Evolutionary conservation across 2,113 vertebrate genomes (phyloP).

Genomic region (Tor tambroides): DNA sequence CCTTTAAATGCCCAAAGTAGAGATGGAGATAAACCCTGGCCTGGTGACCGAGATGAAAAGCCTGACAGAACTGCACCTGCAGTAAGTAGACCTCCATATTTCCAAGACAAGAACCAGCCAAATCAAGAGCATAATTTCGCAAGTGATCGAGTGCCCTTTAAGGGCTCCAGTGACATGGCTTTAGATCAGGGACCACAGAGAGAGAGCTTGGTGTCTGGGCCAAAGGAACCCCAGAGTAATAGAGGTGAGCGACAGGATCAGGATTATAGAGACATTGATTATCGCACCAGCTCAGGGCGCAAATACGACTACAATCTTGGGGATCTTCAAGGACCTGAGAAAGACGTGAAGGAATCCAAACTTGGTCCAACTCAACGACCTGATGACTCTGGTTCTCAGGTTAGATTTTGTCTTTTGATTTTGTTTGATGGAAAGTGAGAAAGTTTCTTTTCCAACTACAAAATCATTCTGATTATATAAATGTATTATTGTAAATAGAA

Average conservation of each 20-base stretch:
- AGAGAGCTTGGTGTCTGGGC: conserved; percentile 58
- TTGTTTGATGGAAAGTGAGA: not conserved
- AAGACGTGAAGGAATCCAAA: conserved; percentile 74
- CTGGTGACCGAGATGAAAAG: conserved; percentile 66
- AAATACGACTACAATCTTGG: conserved; percentile 85
- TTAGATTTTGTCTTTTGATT: conserved; percentile 51
- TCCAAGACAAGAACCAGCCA: conserved; percentile 64
- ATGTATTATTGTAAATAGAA: not conserved
- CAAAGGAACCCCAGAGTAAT: conserved; percentile 81
- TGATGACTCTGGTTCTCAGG: conserved; percentile 75
- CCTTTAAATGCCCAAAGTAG: conserved; percentile 57
- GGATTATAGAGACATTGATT: conserved; percentile 94
- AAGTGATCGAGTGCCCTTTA: conserved; percentile 63
- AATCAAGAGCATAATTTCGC: conserved; percentile 54
- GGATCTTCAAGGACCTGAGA: conserved; percentile 80
- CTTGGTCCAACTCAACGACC: conserved; percentile 64
- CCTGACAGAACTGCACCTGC: conserved; percentile 59
- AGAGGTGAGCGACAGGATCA: conserved; percentile 86
- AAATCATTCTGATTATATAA: no score
- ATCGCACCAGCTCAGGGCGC: conserved; percentile 83
- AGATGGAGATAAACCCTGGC: conserved; percentile 72
- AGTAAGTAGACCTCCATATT: conserved; percentile 59
- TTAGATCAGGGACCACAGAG: conserved; percentile 61
- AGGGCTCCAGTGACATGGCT: conserved; percentile 65
- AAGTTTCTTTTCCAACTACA: not conserved